These are phyloP conservation scores for Amblyopsis hoosieri DNA, from an alignment of 2,797 vertebrate species.

Conservation along the genomic window DNA sequence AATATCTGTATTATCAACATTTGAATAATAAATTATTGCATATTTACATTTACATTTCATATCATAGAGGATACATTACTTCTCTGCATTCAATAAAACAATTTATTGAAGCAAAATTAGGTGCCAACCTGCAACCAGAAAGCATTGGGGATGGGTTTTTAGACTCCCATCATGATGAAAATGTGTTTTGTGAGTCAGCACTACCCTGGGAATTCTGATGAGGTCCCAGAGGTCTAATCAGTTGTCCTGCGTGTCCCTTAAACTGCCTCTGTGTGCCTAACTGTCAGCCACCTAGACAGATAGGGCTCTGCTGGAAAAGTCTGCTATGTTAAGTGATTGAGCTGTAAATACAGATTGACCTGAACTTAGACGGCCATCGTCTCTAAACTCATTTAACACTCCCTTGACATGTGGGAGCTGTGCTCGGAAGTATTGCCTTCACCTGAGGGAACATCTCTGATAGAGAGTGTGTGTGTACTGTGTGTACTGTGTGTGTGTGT, in stretches of 20 bases:
- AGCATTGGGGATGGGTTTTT: no score
- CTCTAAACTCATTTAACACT: conserved; percentile 71
- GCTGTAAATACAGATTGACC: conserved; percentile 83
- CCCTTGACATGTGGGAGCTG: conserved; percentile 38
- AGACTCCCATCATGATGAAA: conserved; percentile 15
- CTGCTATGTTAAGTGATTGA: conserved; percentile 70
- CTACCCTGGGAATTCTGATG: not conserved
- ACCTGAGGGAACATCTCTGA: conserved; percentile 35
- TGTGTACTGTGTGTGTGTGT: not conserved
- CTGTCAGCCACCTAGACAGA: conserved; percentile 66
- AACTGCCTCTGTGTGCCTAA: conserved; percentile 51
- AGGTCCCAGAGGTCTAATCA: conserved; percentile 63
- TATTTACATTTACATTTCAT: no score
- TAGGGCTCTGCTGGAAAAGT: conserved; percentile 65
- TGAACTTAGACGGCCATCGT: conserved; percentile 78
- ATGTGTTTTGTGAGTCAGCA: conserved; percentile 5
- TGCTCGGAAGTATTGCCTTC: conserved; percentile 53
- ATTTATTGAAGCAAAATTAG: no score
- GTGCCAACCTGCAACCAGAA: no score
- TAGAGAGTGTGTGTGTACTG: conserved; percentile 17
- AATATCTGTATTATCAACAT: no score
- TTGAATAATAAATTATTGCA: no score
- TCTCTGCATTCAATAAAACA: no score
- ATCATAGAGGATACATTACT: no score
- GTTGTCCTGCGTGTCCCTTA: conserved; percentile 56